phyloP scores from a whole-genome alignment of 2,888 invertebrate genomes.

The Cheilosia variabilis region DNA sequence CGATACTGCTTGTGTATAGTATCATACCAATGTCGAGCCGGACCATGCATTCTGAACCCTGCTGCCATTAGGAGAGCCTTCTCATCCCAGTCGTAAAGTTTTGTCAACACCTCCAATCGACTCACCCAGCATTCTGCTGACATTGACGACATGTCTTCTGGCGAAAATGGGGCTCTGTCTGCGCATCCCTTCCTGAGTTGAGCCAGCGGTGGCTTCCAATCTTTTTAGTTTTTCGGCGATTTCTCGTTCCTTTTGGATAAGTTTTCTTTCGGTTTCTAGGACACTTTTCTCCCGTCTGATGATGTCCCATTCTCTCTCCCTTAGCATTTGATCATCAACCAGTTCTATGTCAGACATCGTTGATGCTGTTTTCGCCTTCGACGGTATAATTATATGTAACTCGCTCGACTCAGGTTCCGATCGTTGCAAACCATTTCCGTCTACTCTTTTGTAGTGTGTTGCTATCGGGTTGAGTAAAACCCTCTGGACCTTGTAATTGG shows the following conservation, averaged over 20 bases:
- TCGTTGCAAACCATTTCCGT: no score
- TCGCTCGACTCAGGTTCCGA: not conserved
- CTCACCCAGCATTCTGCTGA: no score
- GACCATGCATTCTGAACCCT: no score
- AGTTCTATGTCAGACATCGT: no score
- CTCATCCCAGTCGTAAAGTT: not conserved
- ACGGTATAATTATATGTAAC: not conserved
- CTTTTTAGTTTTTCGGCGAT: not conserved
- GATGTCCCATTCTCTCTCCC: not conserved
- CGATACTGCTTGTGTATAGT: not conserved
- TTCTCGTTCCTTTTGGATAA: not conserved
- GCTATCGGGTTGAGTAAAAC: no score
- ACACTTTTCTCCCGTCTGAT: not conserved
- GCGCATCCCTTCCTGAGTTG: not conserved
- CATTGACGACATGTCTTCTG: conserved; percentile 2
- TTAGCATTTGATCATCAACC: not conserved
- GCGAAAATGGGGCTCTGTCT: not conserved
- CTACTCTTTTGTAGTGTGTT: not conserved
- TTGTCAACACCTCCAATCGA: no score
- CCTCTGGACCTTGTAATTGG: no score
- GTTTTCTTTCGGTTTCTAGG: not conserved
- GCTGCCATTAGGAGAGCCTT: no score
- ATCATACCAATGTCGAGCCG: not conserved
- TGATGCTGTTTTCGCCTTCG: no score
- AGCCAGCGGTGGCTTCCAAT: no score